These are phyloP conservation scores for Sminthurinus signatus DNA, from an alignment of 1,140 invertebrate genomes.

Conservation along the genomic window DNA sequence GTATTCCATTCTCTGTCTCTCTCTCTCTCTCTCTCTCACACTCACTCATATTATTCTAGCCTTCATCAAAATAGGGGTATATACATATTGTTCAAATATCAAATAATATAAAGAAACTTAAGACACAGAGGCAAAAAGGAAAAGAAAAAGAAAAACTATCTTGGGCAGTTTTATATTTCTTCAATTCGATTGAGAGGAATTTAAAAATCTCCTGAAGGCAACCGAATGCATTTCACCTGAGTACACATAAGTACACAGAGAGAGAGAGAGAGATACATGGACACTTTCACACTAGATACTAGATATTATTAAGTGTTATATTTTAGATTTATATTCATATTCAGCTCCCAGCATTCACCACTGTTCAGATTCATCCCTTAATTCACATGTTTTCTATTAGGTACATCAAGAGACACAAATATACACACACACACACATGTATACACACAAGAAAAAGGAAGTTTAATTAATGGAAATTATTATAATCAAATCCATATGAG, in stretches of 20 bases:
- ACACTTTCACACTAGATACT: too few relatives aligned
- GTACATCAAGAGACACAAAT: background rate
- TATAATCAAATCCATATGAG: slow-evolving; percentile 12
- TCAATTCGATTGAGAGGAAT: slow-evolving; percentile 4
- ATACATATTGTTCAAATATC: background rate
- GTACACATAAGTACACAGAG: too few relatives aligned
- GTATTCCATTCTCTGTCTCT: background rate
- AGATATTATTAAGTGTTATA: too few relatives aligned
- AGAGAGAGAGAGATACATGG: too few relatives aligned
- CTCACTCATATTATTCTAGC: background rate
- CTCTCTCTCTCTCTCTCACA: background rate
- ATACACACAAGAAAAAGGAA: too few relatives aligned
- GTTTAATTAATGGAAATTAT: slow-evolving; percentile 16
- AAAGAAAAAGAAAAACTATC: too few relatives aligned
- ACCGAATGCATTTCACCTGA: background rate
- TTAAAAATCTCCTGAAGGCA: background rate
- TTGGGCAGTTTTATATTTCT: background rate
- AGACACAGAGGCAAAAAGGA: background rate
- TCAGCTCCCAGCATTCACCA: background rate
- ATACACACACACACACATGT: too few relatives aligned
- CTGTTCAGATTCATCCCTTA: slow-evolving; percentile 4
- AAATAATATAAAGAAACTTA: background rate
- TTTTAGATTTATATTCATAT: too few relatives aligned
- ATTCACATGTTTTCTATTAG: slow-evolving; percentile 13
- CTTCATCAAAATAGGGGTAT: slow-evolving; percentile 15